Conservation (phyloP, 2,113 vertebrate species). For the Camelus bactrianus region DNA sequence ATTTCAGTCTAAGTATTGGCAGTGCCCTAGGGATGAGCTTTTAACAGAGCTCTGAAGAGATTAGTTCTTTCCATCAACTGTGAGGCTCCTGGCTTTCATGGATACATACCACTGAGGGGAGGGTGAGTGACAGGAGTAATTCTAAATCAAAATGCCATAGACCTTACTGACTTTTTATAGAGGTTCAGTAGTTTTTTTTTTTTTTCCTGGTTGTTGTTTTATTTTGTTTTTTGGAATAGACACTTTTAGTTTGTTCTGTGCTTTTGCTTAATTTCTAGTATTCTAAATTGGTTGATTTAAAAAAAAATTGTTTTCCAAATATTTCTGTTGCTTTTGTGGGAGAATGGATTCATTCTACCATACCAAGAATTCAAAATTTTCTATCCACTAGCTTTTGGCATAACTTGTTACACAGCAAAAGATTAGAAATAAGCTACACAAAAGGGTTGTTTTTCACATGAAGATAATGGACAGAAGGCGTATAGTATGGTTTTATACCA, state of each 20-base stretch:
- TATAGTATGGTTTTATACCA: background rate
- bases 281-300: background rate
- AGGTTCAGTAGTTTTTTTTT: background rate
- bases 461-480: background rate
- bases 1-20: background rate
- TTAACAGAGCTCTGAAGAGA: background rate
- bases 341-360: background rate
- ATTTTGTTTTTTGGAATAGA: background rate
- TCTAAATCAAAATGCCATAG: background rate
- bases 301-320: background rate
- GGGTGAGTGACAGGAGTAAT: background rate
- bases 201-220: no score
- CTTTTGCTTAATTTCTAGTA: background rate
- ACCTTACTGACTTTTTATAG: background rate
- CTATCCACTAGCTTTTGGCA: background rate
- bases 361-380: background rate
- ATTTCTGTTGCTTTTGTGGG: conserved; percentile 32
- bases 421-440: background rate
- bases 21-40: background rate
- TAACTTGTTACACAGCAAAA: background rate
- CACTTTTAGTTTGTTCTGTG: background rate
- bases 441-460: background rate
- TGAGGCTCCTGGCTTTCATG: background rate
- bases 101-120: background rate
- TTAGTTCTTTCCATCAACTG: background rate